These are phyloP conservation scores for Papilio aristodemus DNA, from an alignment of 1,140 invertebrate genomes.

Conservation along the genomic window DNA sequence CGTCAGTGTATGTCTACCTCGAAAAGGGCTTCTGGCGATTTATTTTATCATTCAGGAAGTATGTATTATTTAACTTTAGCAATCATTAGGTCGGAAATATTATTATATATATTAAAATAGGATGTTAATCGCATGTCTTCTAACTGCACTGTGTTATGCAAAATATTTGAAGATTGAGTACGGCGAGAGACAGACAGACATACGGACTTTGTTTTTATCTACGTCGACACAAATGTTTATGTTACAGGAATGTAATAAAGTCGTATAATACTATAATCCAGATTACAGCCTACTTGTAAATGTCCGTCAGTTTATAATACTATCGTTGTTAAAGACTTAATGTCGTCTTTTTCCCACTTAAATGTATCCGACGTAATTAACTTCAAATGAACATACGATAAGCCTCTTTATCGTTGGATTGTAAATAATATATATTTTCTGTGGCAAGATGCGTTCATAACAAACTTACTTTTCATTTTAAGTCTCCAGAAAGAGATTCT, in stretches of 20 bases:
- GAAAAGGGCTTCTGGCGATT: too few species aligned
- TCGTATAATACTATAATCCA: slow-evolving; percentile 3
- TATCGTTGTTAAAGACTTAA: slow-evolving; percentile 3
- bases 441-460: not conserved
- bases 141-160: too few species aligned
- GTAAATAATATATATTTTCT: not conserved
- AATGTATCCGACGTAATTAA: slow-evolving; percentile 14
- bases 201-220: slow-evolving; percentile 9
- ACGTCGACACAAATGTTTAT: not conserved
- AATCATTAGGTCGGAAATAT: too few species aligned
- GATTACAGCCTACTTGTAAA: slow-evolving; percentile 7
- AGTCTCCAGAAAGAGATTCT: too few species aligned
- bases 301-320: not conserved
- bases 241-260: not conserved
- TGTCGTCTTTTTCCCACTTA: slow-evolving; percentile 18
- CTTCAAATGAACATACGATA: slow-evolving; percentile 3
- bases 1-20: too few species aligned
- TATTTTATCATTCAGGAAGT: too few species aligned
- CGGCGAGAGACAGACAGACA: too few species aligned
- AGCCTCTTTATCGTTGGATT: slow-evolving; percentile 3
- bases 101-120: too few species aligned
- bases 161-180: too few species aligned
- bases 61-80: too few species aligned
- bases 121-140: too few species aligned
- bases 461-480: not conserved